Base-by-base conservation (phyloP, 2,888 invertebrate species). In the Kryphioiulus occultus region DNA sequence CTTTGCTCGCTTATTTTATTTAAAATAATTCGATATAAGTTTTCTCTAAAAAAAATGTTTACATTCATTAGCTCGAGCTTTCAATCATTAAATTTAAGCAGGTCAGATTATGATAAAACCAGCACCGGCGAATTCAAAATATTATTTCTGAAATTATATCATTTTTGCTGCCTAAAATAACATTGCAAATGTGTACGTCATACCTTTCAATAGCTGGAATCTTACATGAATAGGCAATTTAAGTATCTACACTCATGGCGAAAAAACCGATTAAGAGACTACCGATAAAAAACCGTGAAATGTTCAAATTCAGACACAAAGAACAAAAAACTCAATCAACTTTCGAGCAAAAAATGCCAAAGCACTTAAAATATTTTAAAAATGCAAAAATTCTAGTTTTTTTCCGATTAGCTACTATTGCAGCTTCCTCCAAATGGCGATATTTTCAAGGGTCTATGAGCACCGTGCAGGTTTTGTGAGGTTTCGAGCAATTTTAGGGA, bases 301-400 rank as follows among this genome's bases (percentile, higher is more conserved):
- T 68, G 68, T 26, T 26, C 9, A 68, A 68, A 68, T 68, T 68
- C 68, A 26, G 68, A 68, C 22, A 68, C n/a, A 68, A 68, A 26
- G 26, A 68, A 68, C 10, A 47, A 47, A 68, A 68, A 68, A 68
- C n/a, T 68, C 68, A 68, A 68, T 68, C 68, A 68, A 68, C 68
- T 68, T 68, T 26, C 26, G 26, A 22, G 7, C 68, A 26, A 59
- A 59, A 59, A n/a, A n/a, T n/a, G n/a, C n/a, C n/a, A 59, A 59
- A 15, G n/a, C n/a, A 59, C n/a, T 59, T 59, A 59, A 59, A 59
- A 68, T 12, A 26, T 68, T 47, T 47, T 47, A 26, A 26, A 68
- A 68, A 9, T 10, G 68, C 68, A 5, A 4, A 68, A 68, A 68
- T 68, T 68, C 68, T 7, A 26, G 0, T 26, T 22, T 68, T 68